Base-by-base conservation (phyloP, 2,113 vertebrate genomes). In the Gulo gulo region DNA sequence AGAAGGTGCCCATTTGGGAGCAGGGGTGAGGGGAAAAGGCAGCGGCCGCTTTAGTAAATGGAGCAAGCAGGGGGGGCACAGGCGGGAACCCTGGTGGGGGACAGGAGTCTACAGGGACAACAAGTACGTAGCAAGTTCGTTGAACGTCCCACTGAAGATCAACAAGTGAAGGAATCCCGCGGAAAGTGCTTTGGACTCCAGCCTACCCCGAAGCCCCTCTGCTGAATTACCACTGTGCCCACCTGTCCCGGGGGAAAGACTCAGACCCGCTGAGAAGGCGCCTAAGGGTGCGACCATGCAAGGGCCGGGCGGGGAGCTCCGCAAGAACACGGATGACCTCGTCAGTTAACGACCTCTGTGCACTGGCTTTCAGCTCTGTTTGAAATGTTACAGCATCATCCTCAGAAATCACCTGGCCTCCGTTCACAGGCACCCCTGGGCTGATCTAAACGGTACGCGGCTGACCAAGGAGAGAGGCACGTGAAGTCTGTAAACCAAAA, bases 231-330 rank as follows among this genome's bases (percentile, higher is more conserved):
- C 20, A 6, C n/a, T 16, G 26, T 21, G 45, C 31, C 26, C 23
- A 4, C 14, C 29, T 47, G 20, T 69, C 39, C 29, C 57, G 36
- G 23, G 20, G 39, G 34, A 20, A 47, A 74, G 47, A 7, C 4
- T n/a, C 36, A 23, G 12, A 24, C 47, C 47, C 12, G 4, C 29
- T 26, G 39, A 55, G 93, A 8, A 45, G 73, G 4, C 7, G 2
- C 23, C 18, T 31, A 23, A 3, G 12, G 0, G 9, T 1, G 5
- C 0, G 0, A 23, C 31, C 10, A 4, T 0, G 5, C 61, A 34
- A 15, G 42, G 13, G n/a, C 6, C 2, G 7, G 42, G 42, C 12
- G 0, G 7, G 7, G 2, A 1, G 63, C 18, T 79, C 31, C 8
- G 7, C 55, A 21, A 31, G 18, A 20, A n/a, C 29, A 2, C 59